phyloP scores from a whole-genome alignment of 1,140 invertebrate species.

The Mercenaria mercenaria region DNA sequence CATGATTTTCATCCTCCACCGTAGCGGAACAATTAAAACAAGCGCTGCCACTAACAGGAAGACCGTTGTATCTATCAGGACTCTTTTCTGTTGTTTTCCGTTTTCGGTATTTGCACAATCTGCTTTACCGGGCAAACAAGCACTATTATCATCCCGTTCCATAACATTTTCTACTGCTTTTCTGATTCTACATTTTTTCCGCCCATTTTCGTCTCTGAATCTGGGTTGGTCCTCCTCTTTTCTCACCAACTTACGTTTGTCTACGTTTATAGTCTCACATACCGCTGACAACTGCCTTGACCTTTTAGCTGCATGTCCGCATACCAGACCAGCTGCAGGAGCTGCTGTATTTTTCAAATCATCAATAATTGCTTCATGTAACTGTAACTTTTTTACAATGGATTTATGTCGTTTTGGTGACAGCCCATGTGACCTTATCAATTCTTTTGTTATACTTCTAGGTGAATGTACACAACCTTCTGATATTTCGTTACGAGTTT shows the following conservation, averaged over 20 bases:
- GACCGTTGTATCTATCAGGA: no score
- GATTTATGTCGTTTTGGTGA: not conserved
- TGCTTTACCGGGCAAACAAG: not conserved
- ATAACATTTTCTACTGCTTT: not conserved
- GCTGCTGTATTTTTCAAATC: not conserved
- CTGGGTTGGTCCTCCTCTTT: not conserved
- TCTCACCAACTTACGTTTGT: not conserved
- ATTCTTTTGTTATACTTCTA: not conserved
- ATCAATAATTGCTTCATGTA: not conserved
- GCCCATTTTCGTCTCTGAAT: not conserved
- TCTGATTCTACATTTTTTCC: not conserved
- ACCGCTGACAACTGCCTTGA: not conserved
- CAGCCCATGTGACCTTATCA: not conserved
- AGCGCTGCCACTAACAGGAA: no score
- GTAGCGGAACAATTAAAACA: no score
- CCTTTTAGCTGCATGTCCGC: not conserved
- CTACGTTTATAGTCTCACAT: not conserved
- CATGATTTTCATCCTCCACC: no score
- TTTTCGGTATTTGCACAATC: not conserved
- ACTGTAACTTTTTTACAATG: not conserved
- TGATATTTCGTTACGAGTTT: not conserved
- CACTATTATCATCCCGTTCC: not conserved
- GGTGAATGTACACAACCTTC: not conserved
- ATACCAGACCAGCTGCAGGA: not conserved
- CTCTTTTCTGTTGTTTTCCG: not conserved